Conservation (phyloP, 2,113 vertebrate genomes). For the Tychaedon coryphoeus region DNA sequence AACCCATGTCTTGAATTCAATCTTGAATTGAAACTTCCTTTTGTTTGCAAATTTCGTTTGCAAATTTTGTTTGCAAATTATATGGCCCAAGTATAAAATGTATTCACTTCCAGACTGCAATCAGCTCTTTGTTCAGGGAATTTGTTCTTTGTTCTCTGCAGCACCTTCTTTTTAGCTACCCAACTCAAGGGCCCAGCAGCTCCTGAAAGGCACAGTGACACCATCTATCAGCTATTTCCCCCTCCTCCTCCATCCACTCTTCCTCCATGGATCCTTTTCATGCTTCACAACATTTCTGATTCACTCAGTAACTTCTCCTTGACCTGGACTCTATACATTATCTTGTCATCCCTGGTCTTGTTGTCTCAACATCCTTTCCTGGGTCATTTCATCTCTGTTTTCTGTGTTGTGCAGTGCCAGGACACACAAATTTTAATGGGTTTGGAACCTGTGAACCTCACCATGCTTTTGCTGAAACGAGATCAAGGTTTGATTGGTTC, state of each 20-base stretch:
- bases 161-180: background rate
- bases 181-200: background rate
- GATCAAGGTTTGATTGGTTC: background rate
- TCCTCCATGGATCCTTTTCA: background rate
- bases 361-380: background rate
- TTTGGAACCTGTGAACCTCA: background rate
- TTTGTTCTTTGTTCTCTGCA: too few relatives aligned
- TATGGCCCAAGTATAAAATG: background rate
- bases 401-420: background rate
- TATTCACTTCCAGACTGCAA: background rate
- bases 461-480: background rate
- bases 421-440: background rate
- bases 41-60: background rate
- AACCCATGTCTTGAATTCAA: background rate
- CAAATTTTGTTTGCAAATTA: background rate
- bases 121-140: background rate
- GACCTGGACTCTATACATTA: background rate
- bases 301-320: background rate
- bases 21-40: background rate
- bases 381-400: background rate
- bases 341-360: background rate
- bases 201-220: background rate
- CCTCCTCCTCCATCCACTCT: background rate
- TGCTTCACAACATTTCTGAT: background rate
- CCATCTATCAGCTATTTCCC: background rate